A percentile compares a stretch with the other conserved stretches of the same genome.
phyloP scores from a whole-genome alignment of 2,113 vertebrate genomes.

The Seriola rivoliana region DNA sequence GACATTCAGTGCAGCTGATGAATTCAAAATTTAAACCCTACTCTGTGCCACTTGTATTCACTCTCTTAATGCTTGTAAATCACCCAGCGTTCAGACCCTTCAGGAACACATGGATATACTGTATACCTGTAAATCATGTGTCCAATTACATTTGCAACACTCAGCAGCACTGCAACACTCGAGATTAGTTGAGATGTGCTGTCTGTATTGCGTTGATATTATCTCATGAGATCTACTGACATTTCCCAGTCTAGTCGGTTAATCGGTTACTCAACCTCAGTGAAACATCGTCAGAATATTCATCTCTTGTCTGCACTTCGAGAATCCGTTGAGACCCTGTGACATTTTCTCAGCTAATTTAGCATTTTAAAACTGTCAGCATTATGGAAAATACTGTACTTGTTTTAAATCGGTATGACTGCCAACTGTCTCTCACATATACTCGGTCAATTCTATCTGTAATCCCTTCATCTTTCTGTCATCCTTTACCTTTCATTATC shows the following conservation, averaged over 20 bases:
- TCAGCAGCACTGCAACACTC: not conserved
- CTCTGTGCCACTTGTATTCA: not conserved
- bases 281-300: conserved; percentile 33
- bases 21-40: conserved; percentile 4
- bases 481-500: not conserved
- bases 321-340: conserved; percentile 62
- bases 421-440: conserved; percentile 38
- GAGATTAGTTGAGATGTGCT: conserved; percentile 7
- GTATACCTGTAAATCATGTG: not conserved
- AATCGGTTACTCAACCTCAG: conserved; percentile 34
- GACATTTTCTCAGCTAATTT: conserved; percentile 77
- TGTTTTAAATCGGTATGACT: conserved; percentile 55
- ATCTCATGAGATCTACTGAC: conserved; percentile 39
- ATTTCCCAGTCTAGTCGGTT: conserved; percentile 48
- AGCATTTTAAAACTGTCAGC: conserved; percentile 68
- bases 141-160: conserved; percentile 10
- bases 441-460: conserved; percentile 10
- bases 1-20: not conserved
- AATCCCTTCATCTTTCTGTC: conserved; percentile 22
- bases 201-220: not conserved
- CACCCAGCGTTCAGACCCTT: not conserved
- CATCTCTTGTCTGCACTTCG: conserved; percentile 33
- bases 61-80: not conserved
- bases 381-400: conserved; percentile 61
- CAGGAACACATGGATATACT: not conserved